A percentile compares a stretch with the other conserved stretches of the same genome.
Conservation (phyloP, 2,797 vertebrate genomes). For the Kryptopterus vitreolus region DNA sequence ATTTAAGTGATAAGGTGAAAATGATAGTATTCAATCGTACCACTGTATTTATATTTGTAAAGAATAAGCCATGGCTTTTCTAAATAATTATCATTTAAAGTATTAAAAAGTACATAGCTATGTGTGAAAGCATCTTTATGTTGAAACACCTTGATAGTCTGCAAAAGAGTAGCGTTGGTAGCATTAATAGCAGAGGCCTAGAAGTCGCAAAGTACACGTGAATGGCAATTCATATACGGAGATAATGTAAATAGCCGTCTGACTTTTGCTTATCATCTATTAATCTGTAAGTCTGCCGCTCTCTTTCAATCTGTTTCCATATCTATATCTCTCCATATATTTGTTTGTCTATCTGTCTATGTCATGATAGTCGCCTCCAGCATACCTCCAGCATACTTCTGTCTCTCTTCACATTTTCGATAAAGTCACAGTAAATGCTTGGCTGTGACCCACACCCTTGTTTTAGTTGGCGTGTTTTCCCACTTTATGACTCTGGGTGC, state of each 20-base stretch:
- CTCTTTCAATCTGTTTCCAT: neutral
- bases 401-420: neutral
- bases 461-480: slow-evolving; percentile 36
- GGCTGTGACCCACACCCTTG: slow-evolving; percentile 9
- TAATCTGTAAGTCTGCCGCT: neutral
- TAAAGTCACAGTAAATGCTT: slow-evolving; percentile 4
- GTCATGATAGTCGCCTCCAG: slow-evolving; percentile 12
- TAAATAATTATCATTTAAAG: neutral
- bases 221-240: neutral
- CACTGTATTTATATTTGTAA: neutral
- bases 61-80: neutral
- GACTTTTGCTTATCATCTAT: neutral
- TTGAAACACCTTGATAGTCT: neutral
- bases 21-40: neutral
- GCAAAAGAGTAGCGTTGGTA: neutral
- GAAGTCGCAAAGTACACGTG: neutral
- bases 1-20: neutral
- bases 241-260: neutral
- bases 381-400: slow-evolving; percentile 3
- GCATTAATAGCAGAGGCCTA: neutral
- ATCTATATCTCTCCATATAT: neutral
- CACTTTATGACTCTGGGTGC: slow-evolving; percentile 45
- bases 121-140: neutral
- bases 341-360: slow-evolving; percentile 9
- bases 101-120: neutral